Conservation (phyloP, 2,797 vertebrate genomes). For the Halcyon badia region DNA sequence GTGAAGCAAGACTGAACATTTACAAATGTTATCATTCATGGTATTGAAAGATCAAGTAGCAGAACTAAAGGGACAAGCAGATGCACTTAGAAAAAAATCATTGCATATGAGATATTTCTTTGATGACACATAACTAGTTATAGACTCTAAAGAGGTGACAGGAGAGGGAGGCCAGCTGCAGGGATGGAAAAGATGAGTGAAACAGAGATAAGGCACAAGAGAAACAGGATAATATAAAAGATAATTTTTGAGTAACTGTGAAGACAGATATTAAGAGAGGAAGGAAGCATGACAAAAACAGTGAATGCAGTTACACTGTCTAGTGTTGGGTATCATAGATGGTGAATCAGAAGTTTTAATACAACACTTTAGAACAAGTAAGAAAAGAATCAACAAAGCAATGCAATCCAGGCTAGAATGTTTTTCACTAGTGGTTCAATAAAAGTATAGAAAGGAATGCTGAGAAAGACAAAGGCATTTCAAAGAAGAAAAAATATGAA, state of each 20-base stretch:
- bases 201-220: conserved; percentile 27
- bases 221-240: conserved; percentile 47
- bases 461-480: not conserved
- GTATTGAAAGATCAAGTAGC: conserved; percentile 43
- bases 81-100: conserved; percentile 49
- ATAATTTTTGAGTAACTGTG: conserved; percentile 44
- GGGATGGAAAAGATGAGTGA: conserved; percentile 49
- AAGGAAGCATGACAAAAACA: conserved; percentile 35
- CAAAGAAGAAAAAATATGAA: not conserved
- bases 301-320: not conserved
- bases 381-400: not conserved
- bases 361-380: not conserved
- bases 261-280: conserved; percentile 49
- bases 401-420: not conserved
- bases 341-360: conserved; percentile 2
- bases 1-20: not conserved
- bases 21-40: not conserved
- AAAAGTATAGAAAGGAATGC: not conserved
- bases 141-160: conserved; percentile 39
- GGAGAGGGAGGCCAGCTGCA: conserved; percentile 51
- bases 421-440: not conserved
- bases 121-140: conserved; percentile 42
- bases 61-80: conserved; percentile 50
- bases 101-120: conserved; percentile 7
- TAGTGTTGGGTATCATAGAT: not conserved